phyloP scores from a whole-genome alignment of 2,888 invertebrate species.

The Adineta ricciae region DNA sequence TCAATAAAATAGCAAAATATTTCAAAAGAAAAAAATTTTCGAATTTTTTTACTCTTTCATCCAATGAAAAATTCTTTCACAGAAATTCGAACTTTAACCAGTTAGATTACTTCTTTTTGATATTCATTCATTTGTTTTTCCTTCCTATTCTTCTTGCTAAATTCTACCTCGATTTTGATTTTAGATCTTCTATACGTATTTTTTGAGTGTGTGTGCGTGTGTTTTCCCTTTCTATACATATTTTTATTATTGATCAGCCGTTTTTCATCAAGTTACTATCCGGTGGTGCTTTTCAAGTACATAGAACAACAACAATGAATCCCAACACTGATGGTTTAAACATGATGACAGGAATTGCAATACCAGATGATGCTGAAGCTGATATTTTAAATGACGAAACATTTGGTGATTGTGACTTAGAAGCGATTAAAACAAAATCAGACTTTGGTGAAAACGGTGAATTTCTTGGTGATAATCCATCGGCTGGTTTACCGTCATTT shows the following conservation, averaged over 20 bases:
- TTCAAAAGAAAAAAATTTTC: not conserved
- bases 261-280: not conserved
- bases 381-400: constrained; percentile 1
- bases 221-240: not conserved
- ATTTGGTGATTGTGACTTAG: constrained; percentile 9
- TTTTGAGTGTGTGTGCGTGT: not conserved
- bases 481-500: not conserved
- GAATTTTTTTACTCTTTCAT: not conserved
- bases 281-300: not conserved
- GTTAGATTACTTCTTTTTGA: not conserved
- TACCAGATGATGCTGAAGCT: not conserved
- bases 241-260: not conserved
- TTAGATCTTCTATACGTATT: not conserved
- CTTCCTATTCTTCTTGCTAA: not conserved
- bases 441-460: constrained; percentile 14
- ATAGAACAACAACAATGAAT: not conserved
- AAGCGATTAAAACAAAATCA: not conserved
- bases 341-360: not conserved
- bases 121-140: not conserved
- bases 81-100: not conserved
- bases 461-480: constrained; percentile 2
- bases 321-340: not conserved
- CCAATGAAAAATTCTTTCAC: not conserved
- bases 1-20: not conserved
- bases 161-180: not conserved